Evolutionary conservation across 2,797 vertebrate species (phyloP).

Genomic region (Telmatherina bonti): DNA sequence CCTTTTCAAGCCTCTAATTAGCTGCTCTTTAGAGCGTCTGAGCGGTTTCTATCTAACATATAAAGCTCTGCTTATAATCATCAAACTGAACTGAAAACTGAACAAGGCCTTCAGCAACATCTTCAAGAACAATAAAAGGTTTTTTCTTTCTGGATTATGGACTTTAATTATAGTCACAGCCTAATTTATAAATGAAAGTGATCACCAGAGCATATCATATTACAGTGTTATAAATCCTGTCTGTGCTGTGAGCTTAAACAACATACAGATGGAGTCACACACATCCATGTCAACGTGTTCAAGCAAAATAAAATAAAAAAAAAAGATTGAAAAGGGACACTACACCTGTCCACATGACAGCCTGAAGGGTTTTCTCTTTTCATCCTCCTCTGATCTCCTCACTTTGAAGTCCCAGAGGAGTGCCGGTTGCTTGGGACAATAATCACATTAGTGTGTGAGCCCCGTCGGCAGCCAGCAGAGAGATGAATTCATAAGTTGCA

Average conservation of each 20-base stretch:
- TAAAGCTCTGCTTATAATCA: constrained; percentile 16
- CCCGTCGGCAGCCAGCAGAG: constrained; percentile 70
- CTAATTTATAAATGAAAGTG: constrained; percentile 37
- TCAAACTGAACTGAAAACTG: constrained; percentile 12
- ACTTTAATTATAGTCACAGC: constrained; percentile 25
- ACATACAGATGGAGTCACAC: constrained; percentile 21
- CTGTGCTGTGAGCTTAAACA: constrained; percentile 4
- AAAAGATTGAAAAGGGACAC: constrained; percentile 32
- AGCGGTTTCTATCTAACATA: constrained; percentile 37
- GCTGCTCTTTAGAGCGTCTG: constrained; percentile 37
- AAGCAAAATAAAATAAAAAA: constrained; percentile 47
- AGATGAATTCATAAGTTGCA: constrained; percentile 75
- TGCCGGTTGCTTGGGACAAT: constrained; percentile 74
- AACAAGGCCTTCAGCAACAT: background rate
- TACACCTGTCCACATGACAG: constrained; percentile 67
- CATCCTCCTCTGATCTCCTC: constrained; percentile 65
- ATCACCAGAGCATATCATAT: constrained; percentile 23
- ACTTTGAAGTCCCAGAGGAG: constrained; percentile 81
- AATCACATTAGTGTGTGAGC: constrained; percentile 84
- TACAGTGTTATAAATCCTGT: constrained; percentile 37
- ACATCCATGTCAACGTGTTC: constrained; percentile 53
- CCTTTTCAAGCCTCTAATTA: constrained; percentile 40
- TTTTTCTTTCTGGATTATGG: constrained; percentile 11
- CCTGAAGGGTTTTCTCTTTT: constrained; percentile 24
- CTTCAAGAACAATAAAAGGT: background rate